Conservation (phyloP, 2,797 vertebrate species). For the Syngnathus rostellatus region DNA sequence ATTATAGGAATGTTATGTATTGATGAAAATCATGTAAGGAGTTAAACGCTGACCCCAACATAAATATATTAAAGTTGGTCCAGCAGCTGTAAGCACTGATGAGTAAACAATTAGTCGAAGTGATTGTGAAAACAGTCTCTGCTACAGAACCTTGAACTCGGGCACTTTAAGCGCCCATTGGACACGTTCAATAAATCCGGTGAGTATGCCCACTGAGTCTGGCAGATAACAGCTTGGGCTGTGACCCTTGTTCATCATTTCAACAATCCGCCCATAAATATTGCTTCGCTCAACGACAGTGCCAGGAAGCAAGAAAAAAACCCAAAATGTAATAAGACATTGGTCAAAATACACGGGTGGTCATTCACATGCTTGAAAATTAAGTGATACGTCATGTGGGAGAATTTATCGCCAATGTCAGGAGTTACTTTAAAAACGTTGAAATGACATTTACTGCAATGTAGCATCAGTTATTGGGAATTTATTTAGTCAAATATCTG, state of each 20-base stretch:
- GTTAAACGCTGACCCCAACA: background rate
- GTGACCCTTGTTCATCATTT: conserved; percentile 43
- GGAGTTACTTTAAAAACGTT: background rate
- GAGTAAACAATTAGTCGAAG: conserved; percentile 37
- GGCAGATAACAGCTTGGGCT: conserved; percentile 27
- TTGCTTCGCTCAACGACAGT: background rate
- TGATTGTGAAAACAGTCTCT: conserved; percentile 39
- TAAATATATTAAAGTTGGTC: conserved; percentile 25
- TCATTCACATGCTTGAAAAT: background rate
- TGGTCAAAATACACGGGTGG: too few relatives aligned
- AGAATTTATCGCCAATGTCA: background rate
- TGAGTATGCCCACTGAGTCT: background rate
- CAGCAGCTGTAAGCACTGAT: conserved; percentile 44
- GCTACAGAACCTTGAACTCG: conserved; percentile 41
- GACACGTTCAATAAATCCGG: conserved; percentile 22
- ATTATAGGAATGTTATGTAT: background rate
- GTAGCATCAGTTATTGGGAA: too few relatives aligned
- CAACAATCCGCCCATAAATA: conserved; percentile 3
- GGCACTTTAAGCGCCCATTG: conserved; percentile 4
- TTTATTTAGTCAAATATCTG: too few relatives aligned
- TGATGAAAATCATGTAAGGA: background rate
- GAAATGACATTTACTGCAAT: background rate
- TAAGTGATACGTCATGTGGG: background rate
- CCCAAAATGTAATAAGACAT: background rate
- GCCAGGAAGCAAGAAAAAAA: background rate